A percentile compares a stretch with the other conserved stretches of the same genome.
Conservation (phyloP, 2,888 invertebrate species). For the Galeopsomyia nigrocyanea region DNA sequence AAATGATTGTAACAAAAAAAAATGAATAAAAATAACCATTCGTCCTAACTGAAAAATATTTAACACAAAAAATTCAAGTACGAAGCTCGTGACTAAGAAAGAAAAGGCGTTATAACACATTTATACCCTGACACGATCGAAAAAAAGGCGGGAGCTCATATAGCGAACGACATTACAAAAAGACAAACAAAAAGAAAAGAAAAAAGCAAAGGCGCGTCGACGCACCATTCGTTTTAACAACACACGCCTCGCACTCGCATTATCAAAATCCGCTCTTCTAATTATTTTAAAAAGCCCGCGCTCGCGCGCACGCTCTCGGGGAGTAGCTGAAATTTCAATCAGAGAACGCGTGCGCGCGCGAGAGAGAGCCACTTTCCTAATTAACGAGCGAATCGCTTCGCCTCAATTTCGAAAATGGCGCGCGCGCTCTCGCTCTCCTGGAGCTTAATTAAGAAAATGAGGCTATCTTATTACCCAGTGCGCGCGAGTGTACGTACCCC, state of each 20-base stretch:
- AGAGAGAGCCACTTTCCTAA: conserved; percentile 38
- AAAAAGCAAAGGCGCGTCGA: not conserved
- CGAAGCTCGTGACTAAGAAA: too few relatives aligned
- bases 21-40: too few relatives aligned
- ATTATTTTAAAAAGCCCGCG: conserved; percentile 36
- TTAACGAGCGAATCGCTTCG: conserved; percentile 39
- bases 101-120: too few relatives aligned
- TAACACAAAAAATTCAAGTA: too few relatives aligned
- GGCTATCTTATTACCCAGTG: conserved; percentile 36
- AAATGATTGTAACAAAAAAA: too few relatives aligned
- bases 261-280: conserved; percentile 27
- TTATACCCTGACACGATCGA: not conserved
- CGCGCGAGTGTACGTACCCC: conserved; percentile 14
- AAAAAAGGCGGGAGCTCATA: not conserved
- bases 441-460: conserved; percentile 43
- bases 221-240: conserved; percentile 20
- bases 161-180: not conserved
- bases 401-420: conserved; percentile 44
- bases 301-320: not conserved
- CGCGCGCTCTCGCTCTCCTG: not conserved
- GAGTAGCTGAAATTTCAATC: conserved; percentile 22
- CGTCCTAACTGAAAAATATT: too few relatives aligned
- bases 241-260: not conserved
- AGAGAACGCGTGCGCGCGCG: not conserved
- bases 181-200: too few relatives aligned